These are phyloP conservation scores for Lysandra bellargus DNA, from an alignment of 2,888 invertebrate genomes.

Conservation along the genomic window DNA sequence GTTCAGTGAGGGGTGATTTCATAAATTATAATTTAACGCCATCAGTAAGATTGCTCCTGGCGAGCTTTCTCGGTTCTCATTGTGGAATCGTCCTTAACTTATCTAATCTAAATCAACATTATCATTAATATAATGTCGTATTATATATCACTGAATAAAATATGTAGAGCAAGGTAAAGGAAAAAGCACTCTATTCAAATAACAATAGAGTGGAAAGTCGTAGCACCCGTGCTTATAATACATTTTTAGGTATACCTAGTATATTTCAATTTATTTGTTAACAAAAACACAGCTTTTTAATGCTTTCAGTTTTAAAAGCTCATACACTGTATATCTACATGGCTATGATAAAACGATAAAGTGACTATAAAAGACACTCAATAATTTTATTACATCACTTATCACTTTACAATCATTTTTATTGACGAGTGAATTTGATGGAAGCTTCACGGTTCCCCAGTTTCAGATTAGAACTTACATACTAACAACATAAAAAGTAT, in stretches of 20 bases:
- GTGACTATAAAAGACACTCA: background rate
- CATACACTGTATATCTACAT: background rate
- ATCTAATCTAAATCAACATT: no score
- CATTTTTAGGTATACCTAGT: no score
- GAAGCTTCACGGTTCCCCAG: background rate
- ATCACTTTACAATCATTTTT: background rate
- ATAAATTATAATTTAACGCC: background rate
- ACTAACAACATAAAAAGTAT: background rate
- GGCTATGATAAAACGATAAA: background rate
- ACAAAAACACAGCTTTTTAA: background rate
- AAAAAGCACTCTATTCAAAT: no score
- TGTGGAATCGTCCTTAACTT: background rate
- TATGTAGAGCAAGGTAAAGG: no score
- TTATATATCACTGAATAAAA: no score
- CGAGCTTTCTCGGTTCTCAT: background rate
- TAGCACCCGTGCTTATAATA: no score
- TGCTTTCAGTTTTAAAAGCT: background rate
- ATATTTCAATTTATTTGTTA: no score
- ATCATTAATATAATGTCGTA: no score
- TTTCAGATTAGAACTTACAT: slow-evolving; percentile 6
- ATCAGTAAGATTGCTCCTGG: background rate
- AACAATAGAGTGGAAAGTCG: no score
- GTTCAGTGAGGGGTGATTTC: background rate
- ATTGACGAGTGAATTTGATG: slow-evolving; percentile 1
- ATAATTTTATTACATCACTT: background rate